Conservation (phyloP, 2,113 vertebrate genomes). For the Myocastor coypus region DNA sequence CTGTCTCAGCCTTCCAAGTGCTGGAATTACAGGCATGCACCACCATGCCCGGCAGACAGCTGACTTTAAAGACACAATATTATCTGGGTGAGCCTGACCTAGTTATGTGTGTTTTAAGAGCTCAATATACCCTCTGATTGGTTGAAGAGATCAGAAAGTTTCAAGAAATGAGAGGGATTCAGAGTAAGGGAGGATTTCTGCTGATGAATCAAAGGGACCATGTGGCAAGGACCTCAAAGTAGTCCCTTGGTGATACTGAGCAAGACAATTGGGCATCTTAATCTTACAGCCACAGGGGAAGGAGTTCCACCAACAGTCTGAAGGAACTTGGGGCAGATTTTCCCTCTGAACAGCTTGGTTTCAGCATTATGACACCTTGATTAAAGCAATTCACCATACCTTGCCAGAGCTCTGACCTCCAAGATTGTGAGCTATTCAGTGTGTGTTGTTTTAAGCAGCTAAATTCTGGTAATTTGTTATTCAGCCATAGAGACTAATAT, state of each 20-base stretch:
- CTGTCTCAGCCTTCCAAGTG: too few relatives aligned
- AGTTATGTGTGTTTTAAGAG: not conserved
- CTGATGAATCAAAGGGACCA: not conserved
- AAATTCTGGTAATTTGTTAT: not conserved
- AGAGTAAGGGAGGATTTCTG: not conserved
- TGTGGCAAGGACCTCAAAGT: not conserved
- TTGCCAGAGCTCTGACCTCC: not conserved
- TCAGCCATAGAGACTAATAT: not conserved
- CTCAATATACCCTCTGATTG: not conserved
- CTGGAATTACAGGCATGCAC: too few relatives aligned
- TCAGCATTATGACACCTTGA: not conserved
- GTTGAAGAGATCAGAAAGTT: slow-evolving; percentile 21
- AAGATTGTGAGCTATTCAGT: not conserved
- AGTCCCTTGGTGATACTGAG: not conserved
- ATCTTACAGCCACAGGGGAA: not conserved
- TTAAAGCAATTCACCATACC: not conserved
- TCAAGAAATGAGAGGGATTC: not conserved
- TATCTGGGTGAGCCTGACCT: not conserved
- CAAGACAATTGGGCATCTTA: not conserved
- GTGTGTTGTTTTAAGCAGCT: not conserved
- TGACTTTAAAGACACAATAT: not conserved
- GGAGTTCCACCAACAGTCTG: not conserved
- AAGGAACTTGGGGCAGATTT: not conserved
- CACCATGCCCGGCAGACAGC: too few relatives aligned
- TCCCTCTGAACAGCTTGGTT: not conserved